Evolutionary conservation across 2,113 vertebrate genomes (phyloP).

Genomic region (Cervus canadensis): DNA sequence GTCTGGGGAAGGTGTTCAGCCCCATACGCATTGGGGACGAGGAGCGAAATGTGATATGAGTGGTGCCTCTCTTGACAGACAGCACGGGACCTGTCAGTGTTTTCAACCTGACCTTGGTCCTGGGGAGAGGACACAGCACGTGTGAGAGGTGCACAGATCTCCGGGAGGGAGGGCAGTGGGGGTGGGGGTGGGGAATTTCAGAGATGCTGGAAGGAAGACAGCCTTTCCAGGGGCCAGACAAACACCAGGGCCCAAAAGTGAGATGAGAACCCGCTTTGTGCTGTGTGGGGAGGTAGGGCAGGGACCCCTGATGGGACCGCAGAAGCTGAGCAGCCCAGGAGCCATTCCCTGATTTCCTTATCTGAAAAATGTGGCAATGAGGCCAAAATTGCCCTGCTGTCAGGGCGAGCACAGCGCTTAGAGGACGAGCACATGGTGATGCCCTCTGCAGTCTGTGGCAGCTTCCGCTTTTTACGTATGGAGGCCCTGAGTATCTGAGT

Average conservation of each 20-base stretch:
- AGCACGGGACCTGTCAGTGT: neutral
- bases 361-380: accelerated
- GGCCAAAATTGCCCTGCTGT: accelerated
- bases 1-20: neutral
- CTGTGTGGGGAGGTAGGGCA: neutral
- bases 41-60: neutral
- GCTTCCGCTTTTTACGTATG: accelerated
- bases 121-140: neutral
- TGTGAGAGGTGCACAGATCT: neutral
- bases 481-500: neutral
- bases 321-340: neutral
- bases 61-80: too few relatives aligned
- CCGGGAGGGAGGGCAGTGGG: too few relatives aligned
- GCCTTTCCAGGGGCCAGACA: neutral
- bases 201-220: neutral
- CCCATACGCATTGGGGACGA: accelerated
- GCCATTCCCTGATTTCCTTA: neutral
- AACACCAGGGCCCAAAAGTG: neutral
- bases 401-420: accelerated
- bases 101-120: neutral
- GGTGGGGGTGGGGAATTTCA: too few relatives aligned
- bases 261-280: neutral
- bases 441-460: too few relatives aligned
- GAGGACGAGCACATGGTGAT: accelerated
- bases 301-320: neutral